phyloP scores from a whole-genome alignment of 2,113 vertebrate genomes.

The Pteropus alecto region DNA sequence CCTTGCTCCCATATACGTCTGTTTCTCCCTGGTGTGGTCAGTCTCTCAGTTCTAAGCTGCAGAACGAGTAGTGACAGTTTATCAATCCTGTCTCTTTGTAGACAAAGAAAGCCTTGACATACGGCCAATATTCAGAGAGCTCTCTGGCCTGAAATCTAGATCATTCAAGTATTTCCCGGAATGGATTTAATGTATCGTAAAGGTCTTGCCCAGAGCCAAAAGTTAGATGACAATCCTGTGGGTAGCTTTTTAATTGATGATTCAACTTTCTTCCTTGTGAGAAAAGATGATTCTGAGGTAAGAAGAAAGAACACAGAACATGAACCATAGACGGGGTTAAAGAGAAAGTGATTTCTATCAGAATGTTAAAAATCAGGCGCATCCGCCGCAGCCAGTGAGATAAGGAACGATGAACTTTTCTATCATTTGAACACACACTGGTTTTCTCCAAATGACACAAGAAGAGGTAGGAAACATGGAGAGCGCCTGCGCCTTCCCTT shows the following conservation, averaged over 20 bases:
- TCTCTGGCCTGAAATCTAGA: constrained; percentile 56
- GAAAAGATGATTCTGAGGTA: neutral
- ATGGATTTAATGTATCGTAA: constrained; percentile 44
- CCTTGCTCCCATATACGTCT: neutral
- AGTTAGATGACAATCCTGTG: neutral
- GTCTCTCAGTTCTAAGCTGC: neutral
- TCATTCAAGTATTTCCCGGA: constrained; percentile 52
- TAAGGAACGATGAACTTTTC: neutral
- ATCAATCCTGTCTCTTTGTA: neutral
- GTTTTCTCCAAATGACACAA: neutral
- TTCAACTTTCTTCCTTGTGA: neutral
- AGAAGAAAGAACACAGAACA: neutral
- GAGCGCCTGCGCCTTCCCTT: rapidly evolving
- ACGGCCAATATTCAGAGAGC: constrained; percentile 21
- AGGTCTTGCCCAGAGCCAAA: constrained; percentile 5
- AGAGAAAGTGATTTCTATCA: neutral
- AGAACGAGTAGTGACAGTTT: constrained; percentile 13
- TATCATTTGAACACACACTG: neutral
- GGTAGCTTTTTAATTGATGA: neutral
- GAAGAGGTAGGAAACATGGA: neutral
- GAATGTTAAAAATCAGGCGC: neutral
- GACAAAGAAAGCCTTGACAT: constrained; percentile 45
- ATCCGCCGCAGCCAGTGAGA: no score
- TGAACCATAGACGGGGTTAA: neutral
- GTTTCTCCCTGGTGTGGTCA: neutral